Evolutionary conservation across 1,140 invertebrate species (phyloP).

Genomic region (Rhagoletis pomonella): DNA sequence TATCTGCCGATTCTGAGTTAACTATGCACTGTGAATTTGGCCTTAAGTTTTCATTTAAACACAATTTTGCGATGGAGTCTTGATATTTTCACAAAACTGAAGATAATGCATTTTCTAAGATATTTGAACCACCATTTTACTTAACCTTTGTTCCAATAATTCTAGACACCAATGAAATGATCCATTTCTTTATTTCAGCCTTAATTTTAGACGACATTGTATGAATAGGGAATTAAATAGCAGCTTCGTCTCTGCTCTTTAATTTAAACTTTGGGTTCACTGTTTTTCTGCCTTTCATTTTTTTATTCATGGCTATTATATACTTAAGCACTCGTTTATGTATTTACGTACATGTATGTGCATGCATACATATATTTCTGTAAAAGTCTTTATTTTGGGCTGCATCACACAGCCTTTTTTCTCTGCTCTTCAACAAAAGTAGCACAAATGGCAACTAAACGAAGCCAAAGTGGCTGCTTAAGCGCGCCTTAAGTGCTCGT

Average conservation of each 20-base stretch:
- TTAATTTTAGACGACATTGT: too few species aligned
- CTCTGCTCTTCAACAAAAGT: not conserved
- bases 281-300: not conserved
- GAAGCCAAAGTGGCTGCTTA: not conserved
- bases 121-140: too few species aligned
- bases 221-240: not conserved
- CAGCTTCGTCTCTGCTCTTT: not conserved
- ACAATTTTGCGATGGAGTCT: too few species aligned
- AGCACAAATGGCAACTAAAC: constrained; percentile 35
- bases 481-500: constrained; percentile 46
- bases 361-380: too few species aligned
- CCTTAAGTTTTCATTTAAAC: too few species aligned
- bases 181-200: too few species aligned
- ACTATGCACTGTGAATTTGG: too few species aligned
- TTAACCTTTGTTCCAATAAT: too few species aligned
- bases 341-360: not conserved
- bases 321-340: not conserved
- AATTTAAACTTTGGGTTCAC: not conserved
- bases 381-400: not conserved
- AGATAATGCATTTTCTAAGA: too few species aligned
- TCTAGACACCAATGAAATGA: too few species aligned
- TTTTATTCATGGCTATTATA: not conserved
- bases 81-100: too few species aligned
- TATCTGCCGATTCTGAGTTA: too few species aligned
- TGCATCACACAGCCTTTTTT: not conserved